phyloP scores from a whole-genome alignment of 2,113 vertebrate genomes.

The Corythornis cristatus region DNA sequence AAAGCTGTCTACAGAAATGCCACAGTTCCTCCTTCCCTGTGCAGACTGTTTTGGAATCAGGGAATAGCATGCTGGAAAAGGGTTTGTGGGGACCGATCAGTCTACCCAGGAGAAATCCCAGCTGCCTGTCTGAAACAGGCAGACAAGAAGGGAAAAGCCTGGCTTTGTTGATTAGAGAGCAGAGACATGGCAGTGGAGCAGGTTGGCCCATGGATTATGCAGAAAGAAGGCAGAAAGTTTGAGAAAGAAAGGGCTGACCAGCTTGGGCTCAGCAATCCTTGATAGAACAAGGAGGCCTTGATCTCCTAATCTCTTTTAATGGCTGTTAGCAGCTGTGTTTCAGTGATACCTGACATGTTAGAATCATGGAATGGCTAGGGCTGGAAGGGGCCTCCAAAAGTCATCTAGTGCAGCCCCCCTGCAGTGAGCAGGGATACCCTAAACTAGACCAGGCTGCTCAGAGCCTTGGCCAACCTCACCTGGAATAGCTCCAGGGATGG shows the following conservation, averaged over 20 bases:
- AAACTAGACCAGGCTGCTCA: too few species aligned
- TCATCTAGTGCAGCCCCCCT: too few species aligned
- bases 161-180: background rate
- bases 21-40: background rate
- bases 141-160: background rate
- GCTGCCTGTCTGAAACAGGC: background rate
- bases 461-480: too few species aligned
- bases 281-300: background rate
- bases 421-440: too few species aligned
- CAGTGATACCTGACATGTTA: background rate
- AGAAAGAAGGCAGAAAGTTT: background rate
- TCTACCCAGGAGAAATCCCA: background rate
- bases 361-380: too few species aligned
- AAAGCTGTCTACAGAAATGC: background rate
- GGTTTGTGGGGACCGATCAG: background rate
- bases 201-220: background rate
- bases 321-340: background rate
- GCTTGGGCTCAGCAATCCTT: fast-evolving
- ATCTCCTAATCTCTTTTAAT: background rate
- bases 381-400: too few species aligned
- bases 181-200: background rate
- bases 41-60: background rate
- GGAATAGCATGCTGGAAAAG: background rate
- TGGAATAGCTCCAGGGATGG: too few species aligned
- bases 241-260: background rate